Conservation (phyloP, 2,888 invertebrate genomes). For the Leptopilina myrica region DNA sequence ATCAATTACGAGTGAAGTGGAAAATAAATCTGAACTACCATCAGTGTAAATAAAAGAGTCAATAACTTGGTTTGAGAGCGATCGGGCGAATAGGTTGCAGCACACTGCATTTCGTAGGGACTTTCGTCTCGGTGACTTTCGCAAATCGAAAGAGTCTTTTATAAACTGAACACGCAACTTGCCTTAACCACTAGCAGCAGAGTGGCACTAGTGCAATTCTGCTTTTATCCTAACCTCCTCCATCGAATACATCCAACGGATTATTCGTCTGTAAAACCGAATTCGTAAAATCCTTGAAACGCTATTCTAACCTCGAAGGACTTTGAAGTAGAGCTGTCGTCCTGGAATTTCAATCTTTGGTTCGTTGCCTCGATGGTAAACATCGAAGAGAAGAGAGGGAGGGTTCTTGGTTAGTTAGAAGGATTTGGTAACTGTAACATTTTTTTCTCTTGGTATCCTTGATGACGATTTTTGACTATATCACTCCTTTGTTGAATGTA, state of each 20-base stretch:
- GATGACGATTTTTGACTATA: no score
- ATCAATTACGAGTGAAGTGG: constrained; percentile 34
- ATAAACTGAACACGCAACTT: constrained; percentile 64
- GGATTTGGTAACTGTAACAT: background rate
- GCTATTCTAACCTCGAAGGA: constrained; percentile 50
- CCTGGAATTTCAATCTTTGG: constrained; percentile 54
- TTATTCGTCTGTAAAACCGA: constrained; percentile 56
- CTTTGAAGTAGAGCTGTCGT: constrained; percentile 40
- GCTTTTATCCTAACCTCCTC: constrained; percentile 43
- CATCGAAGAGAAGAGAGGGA: constrained; percentile 49
- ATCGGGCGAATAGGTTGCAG: constrained; percentile 45
- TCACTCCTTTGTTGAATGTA: no score
- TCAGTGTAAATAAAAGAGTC: constrained; percentile 38
- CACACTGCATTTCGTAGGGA: constrained; percentile 50
- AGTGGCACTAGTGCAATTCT: constrained; percentile 44
- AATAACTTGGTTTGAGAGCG: constrained; percentile 30
- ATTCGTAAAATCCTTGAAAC: constrained; percentile 44
- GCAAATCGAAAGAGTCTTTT: constrained; percentile 62
- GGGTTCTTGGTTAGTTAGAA: constrained; percentile 43
- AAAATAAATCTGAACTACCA: constrained; percentile 40
- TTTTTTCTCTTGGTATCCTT: background rate
- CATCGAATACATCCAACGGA: constrained; percentile 55
- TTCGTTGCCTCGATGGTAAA: constrained; percentile 56
- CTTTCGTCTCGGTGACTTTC: constrained; percentile 58
- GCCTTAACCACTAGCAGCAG: constrained; percentile 45